phyloP scores from a whole-genome alignment of 2,797 vertebrate species.

The Pogonophryne albipinna region DNA sequence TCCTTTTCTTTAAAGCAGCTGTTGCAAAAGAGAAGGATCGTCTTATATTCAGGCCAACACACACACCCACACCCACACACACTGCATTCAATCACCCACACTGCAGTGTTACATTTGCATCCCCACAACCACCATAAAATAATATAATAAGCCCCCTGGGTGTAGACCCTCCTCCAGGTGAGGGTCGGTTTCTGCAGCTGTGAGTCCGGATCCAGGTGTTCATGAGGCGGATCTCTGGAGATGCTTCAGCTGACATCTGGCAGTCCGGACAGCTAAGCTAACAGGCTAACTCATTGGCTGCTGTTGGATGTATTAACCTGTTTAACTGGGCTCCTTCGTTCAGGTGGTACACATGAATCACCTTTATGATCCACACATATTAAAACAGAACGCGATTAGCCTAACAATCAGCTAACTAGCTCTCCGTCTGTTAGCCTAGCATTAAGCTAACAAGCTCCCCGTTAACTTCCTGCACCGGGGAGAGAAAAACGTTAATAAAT shows the following conservation, averaged over 20 bases:
- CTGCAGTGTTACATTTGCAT: too few species aligned
- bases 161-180: too few species aligned
- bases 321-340: background rate
- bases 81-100: slow-evolving; percentile 4
- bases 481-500: background rate
- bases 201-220: too few species aligned
- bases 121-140: too few species aligned
- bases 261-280: slow-evolving; percentile 32
- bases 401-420: too few species aligned
- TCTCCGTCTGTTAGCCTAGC: background rate
- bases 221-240: too few species aligned
- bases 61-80: slow-evolving; percentile 5
- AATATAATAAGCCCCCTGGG: too few species aligned
- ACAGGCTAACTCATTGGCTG: slow-evolving; percentile 39
- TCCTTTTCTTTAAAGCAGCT: background rate
- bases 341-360: too few species aligned
- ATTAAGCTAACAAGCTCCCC: slow-evolving; percentile 17
- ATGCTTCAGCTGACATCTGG: slow-evolving; percentile 47
- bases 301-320: slow-evolving; percentile 7
- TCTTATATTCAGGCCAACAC: slow-evolving; percentile 10
- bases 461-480: slow-evolving; percentile 65
- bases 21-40: slow-evolving; percentile 2
- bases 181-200: too few species aligned
- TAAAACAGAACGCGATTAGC: too few species aligned
- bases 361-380: too few species aligned